Evolutionary conservation across 2,888 invertebrate species (phyloP), one percentile per base, ranked within the genome.

Genomic region (Heliothis peltigera): DNA sequence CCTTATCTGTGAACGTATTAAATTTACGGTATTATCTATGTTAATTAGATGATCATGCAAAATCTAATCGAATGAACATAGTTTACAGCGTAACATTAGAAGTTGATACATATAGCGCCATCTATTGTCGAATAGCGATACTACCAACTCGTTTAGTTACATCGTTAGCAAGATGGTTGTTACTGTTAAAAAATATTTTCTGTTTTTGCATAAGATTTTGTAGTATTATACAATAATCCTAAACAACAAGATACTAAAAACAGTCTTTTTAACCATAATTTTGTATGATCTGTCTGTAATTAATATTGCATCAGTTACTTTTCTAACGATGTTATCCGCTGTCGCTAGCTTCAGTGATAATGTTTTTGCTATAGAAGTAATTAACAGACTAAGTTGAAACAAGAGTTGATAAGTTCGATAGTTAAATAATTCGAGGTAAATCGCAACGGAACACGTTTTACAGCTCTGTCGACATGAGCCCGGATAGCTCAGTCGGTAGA

Each of bases 401-500:
- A n/a, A n/a, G n/a, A n/a, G n/a, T n/a, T n/a, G n/a, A n/a, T n/a
- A n/a, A n/a, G 25, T 2, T 7, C 10, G 7, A 28, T 32, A 12
- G 17, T 32, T 1, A 0, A n/a, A 1, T 39, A 44, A 5, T 4
- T 7, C 2, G 10, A 0, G 7, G 17, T 10, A 0, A 32, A 43
- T 58, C 21, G 19, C n/a, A 58, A 28, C 25, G 28, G 51, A 55
- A 54, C 66, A 32, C 12, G 46, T 70, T 67, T 80, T 82, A 67
- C 77, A 39, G 0, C 2, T 0, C 0, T 0, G 0, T 0, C 0
- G 0, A 0, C n/a, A 87, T 60, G 77, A 88, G 95, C 95, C 95
- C 95, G 95, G 95, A 95, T 95, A 95, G 95, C 95, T 95, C 95
- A 95, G 95, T 95, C 95, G 95, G 95, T 95, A 95, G 95, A 95